Conservation (phyloP, 2,797 vertebrate species). For the Echeneis naucrates region DNA sequence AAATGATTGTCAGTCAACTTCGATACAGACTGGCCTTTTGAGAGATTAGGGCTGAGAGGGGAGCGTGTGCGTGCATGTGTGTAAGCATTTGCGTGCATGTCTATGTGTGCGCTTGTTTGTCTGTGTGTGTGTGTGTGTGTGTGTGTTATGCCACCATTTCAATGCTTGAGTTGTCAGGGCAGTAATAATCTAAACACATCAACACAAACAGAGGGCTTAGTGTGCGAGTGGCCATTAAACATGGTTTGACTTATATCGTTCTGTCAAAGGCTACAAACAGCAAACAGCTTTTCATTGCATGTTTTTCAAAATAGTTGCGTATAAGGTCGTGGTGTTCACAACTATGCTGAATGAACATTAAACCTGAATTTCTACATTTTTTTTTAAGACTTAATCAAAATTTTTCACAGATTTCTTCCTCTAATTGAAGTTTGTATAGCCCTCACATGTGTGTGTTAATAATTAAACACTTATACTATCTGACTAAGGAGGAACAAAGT, state of each 20-base stretch:
- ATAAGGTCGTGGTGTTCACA: conserved; percentile 2
- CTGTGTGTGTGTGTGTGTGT: conserved; percentile 18
- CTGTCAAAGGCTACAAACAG: conserved; percentile 20
- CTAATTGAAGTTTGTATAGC: conserved; percentile 15
- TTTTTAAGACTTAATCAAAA: background rate
- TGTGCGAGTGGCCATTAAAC: conserved; percentile 61
- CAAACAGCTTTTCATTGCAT: conserved; percentile 20
- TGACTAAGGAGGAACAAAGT: conserved; percentile 73
- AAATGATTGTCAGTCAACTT: conserved; percentile 82
- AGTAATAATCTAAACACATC: conserved; percentile 78
- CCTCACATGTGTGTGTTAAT: conserved; percentile 67
- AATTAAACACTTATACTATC: conserved; percentile 70
- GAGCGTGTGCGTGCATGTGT: conserved; percentile 50
- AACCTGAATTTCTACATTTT: background rate
- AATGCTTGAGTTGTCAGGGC: conserved; percentile 80
- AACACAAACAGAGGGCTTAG: conserved; percentile 68
- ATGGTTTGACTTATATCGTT: conserved; percentile 54
- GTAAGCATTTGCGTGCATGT: background rate
- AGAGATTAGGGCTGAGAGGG: conserved; percentile 70
- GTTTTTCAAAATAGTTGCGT: background rate
- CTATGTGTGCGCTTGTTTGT: conserved; percentile 16
- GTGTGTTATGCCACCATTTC: conserved; percentile 71
- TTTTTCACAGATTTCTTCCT: conserved; percentile 4
- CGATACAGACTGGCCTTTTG: conserved; percentile 82
- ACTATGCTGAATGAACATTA: background rate